Percentiles rank a stretch among this genome's conserved stretches.
Evolutionary conservation across 2,797 vertebrate species (phyloP).

Genomic region (Sarcophilus harrisii): DNA sequence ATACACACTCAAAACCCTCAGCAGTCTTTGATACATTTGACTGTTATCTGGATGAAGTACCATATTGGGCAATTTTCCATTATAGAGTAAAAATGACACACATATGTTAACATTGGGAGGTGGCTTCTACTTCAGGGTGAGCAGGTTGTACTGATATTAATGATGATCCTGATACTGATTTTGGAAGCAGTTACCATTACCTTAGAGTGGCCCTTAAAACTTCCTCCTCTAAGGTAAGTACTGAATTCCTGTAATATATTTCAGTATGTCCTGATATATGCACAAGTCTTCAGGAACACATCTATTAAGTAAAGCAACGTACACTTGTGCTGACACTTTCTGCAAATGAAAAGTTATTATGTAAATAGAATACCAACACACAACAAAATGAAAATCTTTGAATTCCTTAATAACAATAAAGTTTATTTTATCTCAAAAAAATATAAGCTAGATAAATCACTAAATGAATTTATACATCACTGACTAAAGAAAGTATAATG

Average conservation of each 20-base stretch:
- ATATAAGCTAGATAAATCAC: conserved; percentile 48
- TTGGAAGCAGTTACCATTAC: background rate
- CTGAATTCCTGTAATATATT: background rate
- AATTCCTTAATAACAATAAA: conserved; percentile 48
- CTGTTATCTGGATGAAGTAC: background rate
- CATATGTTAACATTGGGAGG: background rate
- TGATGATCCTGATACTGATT: background rate
- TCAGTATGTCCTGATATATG: background rate
- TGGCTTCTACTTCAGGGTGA: background rate
- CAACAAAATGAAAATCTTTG: conserved; percentile 66
- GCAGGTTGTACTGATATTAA: background rate
- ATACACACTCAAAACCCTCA: background rate
- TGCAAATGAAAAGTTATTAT: conserved; percentile 38
- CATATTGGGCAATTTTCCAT: background rate
- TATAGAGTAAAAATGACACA: background rate
- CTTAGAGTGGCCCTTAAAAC: background rate
- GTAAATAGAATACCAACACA: conserved; percentile 69
- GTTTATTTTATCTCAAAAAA: conserved; percentile 18
- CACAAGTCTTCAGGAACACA: background rate
- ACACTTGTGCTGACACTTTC: background rate
- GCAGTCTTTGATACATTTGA: background rate
- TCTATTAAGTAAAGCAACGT: background rate
- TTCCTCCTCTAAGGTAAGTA: background rate
- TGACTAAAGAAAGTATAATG: background rate
- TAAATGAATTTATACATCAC: background rate